Evolutionary conservation across 1,140 invertebrate species (phyloP).

Genomic region (Solen grandis): DNA sequence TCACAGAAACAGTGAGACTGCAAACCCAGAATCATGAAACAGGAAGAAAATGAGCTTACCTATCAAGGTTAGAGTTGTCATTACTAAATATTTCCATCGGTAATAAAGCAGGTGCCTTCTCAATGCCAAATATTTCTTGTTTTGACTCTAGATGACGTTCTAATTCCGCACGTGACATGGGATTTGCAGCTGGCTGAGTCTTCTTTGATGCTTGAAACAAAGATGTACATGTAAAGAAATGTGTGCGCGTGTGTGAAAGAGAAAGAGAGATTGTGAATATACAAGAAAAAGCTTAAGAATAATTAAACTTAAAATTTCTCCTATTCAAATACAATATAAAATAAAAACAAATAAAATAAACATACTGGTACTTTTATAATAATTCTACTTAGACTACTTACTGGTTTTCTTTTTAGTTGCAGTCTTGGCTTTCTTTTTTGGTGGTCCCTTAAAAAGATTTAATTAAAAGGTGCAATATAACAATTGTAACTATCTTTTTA

Average conservation of each 20-base stretch:
- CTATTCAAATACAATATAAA: neutral
- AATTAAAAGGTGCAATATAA: no score
- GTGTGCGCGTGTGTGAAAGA: neutral
- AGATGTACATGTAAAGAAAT: neutral
- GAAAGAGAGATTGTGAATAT: neutral
- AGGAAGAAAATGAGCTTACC: no score
- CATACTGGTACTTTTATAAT: neutral
- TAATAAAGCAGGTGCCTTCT: constrained; percentile 92
- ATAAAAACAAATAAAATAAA: neutral
- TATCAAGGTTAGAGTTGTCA: constrained; percentile 90
- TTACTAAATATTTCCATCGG: constrained; percentile 96
- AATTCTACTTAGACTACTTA: neutral
- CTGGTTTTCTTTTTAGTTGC: neutral
- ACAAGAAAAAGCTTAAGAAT: neutral
- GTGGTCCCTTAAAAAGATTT: neutral
- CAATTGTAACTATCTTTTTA: no score
- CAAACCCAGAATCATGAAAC: no score
- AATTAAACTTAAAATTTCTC: neutral
- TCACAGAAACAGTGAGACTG: no score
- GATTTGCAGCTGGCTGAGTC: constrained; percentile 80
- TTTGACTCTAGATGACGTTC: constrained; percentile 93
- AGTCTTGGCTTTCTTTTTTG: neutral
- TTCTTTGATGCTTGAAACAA: constrained; percentile 12
- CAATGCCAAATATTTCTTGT: constrained; percentile 88
- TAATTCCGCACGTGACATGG: constrained; percentile 95